Base-by-base conservation (phyloP, 2,888 invertebrate genomes). In the Microdon myrmicae region DNA sequence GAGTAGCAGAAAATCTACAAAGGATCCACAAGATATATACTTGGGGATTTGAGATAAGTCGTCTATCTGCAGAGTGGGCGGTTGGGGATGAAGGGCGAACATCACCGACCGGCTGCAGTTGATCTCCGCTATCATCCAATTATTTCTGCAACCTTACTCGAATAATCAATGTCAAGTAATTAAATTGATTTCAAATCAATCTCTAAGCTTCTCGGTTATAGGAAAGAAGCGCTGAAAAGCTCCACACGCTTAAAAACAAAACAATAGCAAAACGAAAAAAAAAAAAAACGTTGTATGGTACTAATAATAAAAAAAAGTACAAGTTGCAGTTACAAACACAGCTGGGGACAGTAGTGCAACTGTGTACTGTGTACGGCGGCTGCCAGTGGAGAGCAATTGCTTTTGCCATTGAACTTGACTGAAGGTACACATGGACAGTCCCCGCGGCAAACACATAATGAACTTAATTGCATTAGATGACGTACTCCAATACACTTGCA, bases 341-440 rank as follows among this genome's bases (percentile, higher is more conserved):
- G n/a, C n/a, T n/a, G n/a, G n/a, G n/a, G n/a, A n/a, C n/a, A n/a
- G n/a, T n/a, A n/a, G n/a, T n/a, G n/a, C n/a, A n/a, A n/a, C n/a
- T n/a, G n/a, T n/a, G n/a, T n/a, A n/a, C n/a, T n/a, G n/a, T n/a
- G n/a, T n/a, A n/a, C n/a, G n/a, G n/a, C n/a, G n/a, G 34, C 32
- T 28, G 20, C 26, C n/a, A 14, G 12, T 32, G 19, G 23, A 29
- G 7, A 38, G n/a, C n/a, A n/a, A n/a, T 39, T 53, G 20, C 31
- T 43, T 44, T 64, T 58, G 58, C 64, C 64, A 64, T 64, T 64
- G 64, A 64, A 64, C 64, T 64, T 64, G 64, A 64, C 58, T 28
- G 47, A 3, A 47, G 37, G 19, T 41, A 22, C 43, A 41, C 31
- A 54, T 4, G 10, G 3, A 26, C 25, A 32, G 35, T 29, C 20